Percentiles rank a stretch among this genome's conserved stretches.
Conservation (phyloP, 2,797 vertebrate species). For the Enteromius unitaeniatus region DNA sequence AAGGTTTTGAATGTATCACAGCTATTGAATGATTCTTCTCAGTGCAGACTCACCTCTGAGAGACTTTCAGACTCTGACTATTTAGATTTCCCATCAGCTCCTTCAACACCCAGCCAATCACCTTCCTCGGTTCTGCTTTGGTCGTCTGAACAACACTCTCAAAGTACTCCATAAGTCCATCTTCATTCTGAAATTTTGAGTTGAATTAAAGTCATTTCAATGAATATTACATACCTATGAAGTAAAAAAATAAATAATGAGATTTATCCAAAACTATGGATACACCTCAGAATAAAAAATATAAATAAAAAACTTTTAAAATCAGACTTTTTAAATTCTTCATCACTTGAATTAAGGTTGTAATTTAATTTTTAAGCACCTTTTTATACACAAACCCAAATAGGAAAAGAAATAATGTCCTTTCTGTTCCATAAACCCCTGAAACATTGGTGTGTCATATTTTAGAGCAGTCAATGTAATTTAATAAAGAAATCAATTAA, state of each 20-base stretch:
- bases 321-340: neutral
- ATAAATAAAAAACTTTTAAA: no score
- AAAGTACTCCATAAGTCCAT: slow-evolving; percentile 91
- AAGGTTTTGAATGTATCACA: neutral
- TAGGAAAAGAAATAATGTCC: neutral
- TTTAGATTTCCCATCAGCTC: slow-evolving; percentile 88
- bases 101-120: slow-evolving; percentile 93
- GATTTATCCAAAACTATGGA: neutral
- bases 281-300: neutral
- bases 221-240: neutral
- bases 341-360: neutral
- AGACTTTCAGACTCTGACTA: slow-evolving; percentile 80
- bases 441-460: neutral
- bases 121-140: slow-evolving; percentile 86
- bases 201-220: neutral
- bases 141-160: slow-evolving; percentile 85
- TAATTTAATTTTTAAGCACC: neutral
- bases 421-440: neutral
- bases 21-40: neutral
- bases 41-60: slow-evolving; percentile 85
- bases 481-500: neutral
- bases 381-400: neutral
- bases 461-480: neutral
- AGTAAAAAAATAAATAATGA: neutral
- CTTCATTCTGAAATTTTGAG: slow-evolving; percentile 86